phyloP scores from a whole-genome alignment of 1,140 invertebrate genomes.

The Pogonognathellus flavescens region DNA sequence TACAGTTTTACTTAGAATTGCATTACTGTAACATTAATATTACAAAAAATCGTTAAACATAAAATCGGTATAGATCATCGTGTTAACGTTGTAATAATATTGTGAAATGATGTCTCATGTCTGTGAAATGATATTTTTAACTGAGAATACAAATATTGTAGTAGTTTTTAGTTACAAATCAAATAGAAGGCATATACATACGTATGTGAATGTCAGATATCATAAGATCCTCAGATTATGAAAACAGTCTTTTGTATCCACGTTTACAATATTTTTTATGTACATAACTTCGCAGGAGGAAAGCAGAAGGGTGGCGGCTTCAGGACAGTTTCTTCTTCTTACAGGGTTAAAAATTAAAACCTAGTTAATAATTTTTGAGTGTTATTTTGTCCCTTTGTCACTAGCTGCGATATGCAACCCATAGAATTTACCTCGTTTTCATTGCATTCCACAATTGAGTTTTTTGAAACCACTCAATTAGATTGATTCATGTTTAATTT shows the following conservation, averaged over 20 bases:
- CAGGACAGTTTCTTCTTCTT: constrained; percentile 72
- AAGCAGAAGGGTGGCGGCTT: constrained; percentile 70
- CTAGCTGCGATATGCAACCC: not conserved
- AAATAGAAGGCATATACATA: not conserved
- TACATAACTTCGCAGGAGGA: constrained; percentile 64
- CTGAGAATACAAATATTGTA: too few relatives aligned
- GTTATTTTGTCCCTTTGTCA: constrained; percentile 34
- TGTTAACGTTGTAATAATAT: too few relatives aligned
- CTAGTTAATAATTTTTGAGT: constrained; percentile 9
- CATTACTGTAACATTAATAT: not conserved
- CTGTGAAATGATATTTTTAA: too few relatives aligned
- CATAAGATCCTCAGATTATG: too few relatives aligned
- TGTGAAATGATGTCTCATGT: too few relatives aligned
- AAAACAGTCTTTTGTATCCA: too few relatives aligned
- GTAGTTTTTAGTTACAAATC: too few relatives aligned
- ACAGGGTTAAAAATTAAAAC: constrained; percentile 64
- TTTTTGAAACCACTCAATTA: constrained; percentile 51
- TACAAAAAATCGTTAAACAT: not conserved
- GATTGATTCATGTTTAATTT: not conserved
- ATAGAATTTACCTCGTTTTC: not conserved
- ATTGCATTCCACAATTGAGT: constrained; percentile 1
- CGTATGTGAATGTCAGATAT: too few relatives aligned
- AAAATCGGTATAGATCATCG: too few relatives aligned
- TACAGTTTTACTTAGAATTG: constrained; percentile 71
- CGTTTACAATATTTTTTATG: not conserved